phyloP scores from a whole-genome alignment of 2,888 invertebrate genomes.

The Agonopterix heracliana region DNA sequence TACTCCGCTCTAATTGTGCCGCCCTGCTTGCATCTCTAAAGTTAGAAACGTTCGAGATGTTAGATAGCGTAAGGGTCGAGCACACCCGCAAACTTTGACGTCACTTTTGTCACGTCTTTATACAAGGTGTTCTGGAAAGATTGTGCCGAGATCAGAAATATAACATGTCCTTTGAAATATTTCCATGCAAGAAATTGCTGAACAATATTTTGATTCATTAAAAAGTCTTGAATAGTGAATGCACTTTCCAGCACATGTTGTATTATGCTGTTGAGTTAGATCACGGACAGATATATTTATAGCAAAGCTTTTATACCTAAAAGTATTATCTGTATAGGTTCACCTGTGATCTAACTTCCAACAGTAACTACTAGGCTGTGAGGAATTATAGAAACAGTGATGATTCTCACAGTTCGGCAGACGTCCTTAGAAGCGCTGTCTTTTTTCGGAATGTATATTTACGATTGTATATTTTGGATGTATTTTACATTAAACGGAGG shows the following conservation, averaged over 20 bases:
- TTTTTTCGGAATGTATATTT: too few species aligned
- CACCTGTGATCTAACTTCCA: conserved; percentile 16
- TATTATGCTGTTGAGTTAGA: conserved; percentile 10
- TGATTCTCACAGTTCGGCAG: conserved; percentile 41
- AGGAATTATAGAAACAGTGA: conserved; percentile 18
- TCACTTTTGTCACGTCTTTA: not conserved
- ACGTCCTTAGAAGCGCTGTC: conserved; percentile 15
- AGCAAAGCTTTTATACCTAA: conserved; percentile 6
- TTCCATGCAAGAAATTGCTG: too few species aligned
- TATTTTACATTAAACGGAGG: conserved; percentile 56
- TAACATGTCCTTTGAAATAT: not conserved
- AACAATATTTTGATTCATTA: too few species aligned
- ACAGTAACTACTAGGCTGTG: conserved; percentile 24
- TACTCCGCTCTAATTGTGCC: conserved; percentile 15
- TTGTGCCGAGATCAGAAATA: not conserved
- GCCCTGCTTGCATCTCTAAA: conserved; percentile 6
- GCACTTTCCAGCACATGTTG: too few species aligned
- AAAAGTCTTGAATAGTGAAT: too few species aligned
- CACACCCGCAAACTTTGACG: not conserved
- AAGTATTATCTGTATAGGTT: conserved; percentile 4
- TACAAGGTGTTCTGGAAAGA: not conserved
- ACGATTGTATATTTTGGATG: conserved; percentile 69
- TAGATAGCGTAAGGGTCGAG: not conserved
- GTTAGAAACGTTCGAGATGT: not conserved
- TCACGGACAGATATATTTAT: conserved; percentile 4